Evolutionary conservation across 2,888 invertebrate genomes (phyloP).

Genomic region (Busseola fusca): DNA sequence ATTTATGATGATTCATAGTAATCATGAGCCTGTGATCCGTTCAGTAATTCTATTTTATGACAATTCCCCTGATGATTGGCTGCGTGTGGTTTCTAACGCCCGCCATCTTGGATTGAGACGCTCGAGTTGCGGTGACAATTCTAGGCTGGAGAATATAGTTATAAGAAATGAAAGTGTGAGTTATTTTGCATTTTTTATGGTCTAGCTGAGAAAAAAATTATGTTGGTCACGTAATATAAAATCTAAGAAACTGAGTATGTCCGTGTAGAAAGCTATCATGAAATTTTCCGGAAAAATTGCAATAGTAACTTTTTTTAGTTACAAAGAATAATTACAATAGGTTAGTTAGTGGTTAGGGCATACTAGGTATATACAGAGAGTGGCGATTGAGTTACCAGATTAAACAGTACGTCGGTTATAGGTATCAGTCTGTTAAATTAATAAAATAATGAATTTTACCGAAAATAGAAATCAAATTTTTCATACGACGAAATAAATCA

Average conservation of each 20-base stretch:
- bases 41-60: constrained; percentile 84
- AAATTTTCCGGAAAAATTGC: background rate
- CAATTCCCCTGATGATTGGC: constrained; percentile 77
- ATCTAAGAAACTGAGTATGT: background rate
- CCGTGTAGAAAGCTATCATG: background rate
- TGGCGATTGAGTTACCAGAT: too few relatives aligned
- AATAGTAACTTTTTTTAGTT: background rate
- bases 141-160: constrained; percentile 50
- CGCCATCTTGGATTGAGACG: constrained; percentile 79
- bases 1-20: constrained; percentile 87
- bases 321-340: background rate
- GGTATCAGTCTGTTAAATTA: too few relatives aligned
- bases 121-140: constrained; percentile 69
- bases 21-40: constrained; percentile 82
- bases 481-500: too few relatives aligned
- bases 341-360: too few relatives aligned
- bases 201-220: background rate
- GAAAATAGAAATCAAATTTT: too few relatives aligned
- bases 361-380: too few relatives aligned
- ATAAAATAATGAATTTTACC: too few relatives aligned
- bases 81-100: constrained; percentile 77
- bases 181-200: constrained; percentile 22
- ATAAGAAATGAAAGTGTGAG: constrained; percentile 9
- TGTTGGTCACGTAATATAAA: background rate
- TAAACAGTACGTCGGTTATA: too few relatives aligned